phyloP scores from a whole-genome alignment of 2,797 vertebrate species.

The Lemur catta region DNA sequence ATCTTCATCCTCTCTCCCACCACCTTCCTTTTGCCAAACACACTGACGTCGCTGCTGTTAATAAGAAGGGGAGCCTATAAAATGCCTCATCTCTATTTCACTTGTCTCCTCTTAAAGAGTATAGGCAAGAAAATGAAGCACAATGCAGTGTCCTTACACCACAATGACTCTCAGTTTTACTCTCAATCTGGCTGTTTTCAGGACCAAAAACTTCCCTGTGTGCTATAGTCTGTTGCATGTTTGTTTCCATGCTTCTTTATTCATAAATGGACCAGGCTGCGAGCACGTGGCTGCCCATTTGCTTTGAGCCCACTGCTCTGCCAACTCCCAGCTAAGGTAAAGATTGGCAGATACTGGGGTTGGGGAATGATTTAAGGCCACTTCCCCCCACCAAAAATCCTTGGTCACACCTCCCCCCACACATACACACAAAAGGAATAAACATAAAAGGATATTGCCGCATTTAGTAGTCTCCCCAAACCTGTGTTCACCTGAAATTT shows the following conservation, averaged over 20 bases:
- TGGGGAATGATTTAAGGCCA: not conserved
- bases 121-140: not conserved
- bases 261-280: not conserved
- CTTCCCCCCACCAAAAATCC: not conserved
- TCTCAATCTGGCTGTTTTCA: not conserved
- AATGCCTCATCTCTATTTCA: not conserved
- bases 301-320: not conserved
- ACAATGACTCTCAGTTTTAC: not conserved
- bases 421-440: not conserved
- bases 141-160: not conserved
- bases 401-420: not conserved
- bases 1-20: not conserved
- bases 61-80: not conserved
- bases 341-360: not conserved
- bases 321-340: not conserved
- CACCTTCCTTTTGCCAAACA: not conserved
- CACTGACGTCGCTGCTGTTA: not conserved
- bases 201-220: not conserved
- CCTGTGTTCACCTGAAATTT: not conserved
- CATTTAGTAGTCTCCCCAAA: not conserved
- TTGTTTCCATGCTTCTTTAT: not conserved
- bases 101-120: not conserved
- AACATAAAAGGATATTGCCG: conserved; percentile 1
- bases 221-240: not conserved
- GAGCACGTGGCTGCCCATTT: not conserved